Base-by-base conservation (phyloP, 2,888 invertebrate species). In the Hylaea fasciaria region DNA sequence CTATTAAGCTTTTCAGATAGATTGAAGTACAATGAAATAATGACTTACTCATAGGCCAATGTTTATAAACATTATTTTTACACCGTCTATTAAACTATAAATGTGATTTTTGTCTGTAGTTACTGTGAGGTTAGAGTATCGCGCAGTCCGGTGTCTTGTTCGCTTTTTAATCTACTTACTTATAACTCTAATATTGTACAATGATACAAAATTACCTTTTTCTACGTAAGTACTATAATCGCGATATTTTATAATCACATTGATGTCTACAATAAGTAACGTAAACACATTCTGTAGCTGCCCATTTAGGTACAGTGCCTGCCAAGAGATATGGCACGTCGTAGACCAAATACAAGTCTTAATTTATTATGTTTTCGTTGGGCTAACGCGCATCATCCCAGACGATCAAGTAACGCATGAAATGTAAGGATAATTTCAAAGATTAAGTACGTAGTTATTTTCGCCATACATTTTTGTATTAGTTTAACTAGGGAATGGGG, bases 1-100 rank as follows among this genome's bases (percentile, higher is more conserved):
- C 73, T 62, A 77, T 80, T 91, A 92, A 91, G 91, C 92, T 92
- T 90, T 87, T 86, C 86, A 87, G 65, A 86, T 82, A 91, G 91
- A 89, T 82, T 85, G 78, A 82, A 89, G 86, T 89, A 91, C 92
- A 89, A 89, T 90, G 89, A 89, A 87, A 84, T 84, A 87, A 82
- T 75, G 78, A 76, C 83, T 60, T 80, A 87, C 83, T 83, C 73
- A 85, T 91, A 89, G 88, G 90, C 84, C 90, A 91, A 89, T 86
- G 84, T 91, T 89, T 88, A 86, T 86, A 86, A 87, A 87, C 84
- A 87, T 91, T 91, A 92, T 92, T 91, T 92, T 91, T 91, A 91
- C 91, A 92, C 89, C 86, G 85, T 91, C 86, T 91, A 84, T 81
- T 82, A 81, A 77, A 32, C 10, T 72, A 80, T 57, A 57, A 85